A percentile compares a stretch with the other conserved stretches of the same genome.
These are phyloP conservation scores for Sinocyclocheilus rhinocerous DNA, from an alignment of 2,113 vertebrate species.

Conservation along the genomic window DNA sequence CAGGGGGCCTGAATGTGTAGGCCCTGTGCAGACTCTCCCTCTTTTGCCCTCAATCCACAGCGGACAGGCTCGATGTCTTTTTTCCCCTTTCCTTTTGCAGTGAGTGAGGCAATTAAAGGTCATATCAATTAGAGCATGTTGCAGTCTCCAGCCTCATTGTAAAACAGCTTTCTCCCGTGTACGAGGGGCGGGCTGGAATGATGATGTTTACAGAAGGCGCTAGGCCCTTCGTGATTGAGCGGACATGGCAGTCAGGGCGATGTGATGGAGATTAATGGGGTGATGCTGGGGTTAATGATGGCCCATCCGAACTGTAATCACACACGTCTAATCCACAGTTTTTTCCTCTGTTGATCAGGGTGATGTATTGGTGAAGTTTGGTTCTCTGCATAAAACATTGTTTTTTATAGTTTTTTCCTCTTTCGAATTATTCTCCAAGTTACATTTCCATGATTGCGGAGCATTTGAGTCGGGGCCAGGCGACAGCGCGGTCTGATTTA, in stretches of 20 bases:
- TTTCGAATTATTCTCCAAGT: conserved; percentile 13
- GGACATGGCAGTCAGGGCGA: conserved; percentile 48
- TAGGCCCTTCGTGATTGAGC: conserved; percentile 40
- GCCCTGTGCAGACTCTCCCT: conserved; percentile 67
- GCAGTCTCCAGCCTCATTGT: conserved; percentile 79
- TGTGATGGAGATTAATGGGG: conserved; percentile 59
- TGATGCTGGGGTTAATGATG: conserved; percentile 57
- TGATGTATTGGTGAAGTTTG: conserved; percentile 21
- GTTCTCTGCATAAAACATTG: background rate
- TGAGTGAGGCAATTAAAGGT: conserved; percentile 82
- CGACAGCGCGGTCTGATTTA: conserved; percentile 20
- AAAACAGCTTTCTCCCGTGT: conserved; percentile 75
- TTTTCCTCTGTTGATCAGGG: conserved; percentile 28
- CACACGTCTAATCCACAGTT: conserved; percentile 45
- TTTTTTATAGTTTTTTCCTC: background rate
- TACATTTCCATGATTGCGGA: conserved; percentile 22
- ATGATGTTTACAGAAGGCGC: conserved; percentile 47
- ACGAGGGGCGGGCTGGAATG: conserved; percentile 38
- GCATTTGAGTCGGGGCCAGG: background rate
- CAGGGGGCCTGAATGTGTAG: conserved; percentile 75
- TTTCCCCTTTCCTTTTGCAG: conserved; percentile 71
- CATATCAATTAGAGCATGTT: conserved; percentile 83
- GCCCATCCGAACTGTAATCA: conserved; percentile 52
- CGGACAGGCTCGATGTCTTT: conserved; percentile 79
- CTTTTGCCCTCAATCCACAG: conserved; percentile 76